Percentiles rank a stretch among this genome's conserved stretches.
phyloP scores from a whole-genome alignment of 2,797 vertebrate genomes.

The Epinephelus awoara region DNA sequence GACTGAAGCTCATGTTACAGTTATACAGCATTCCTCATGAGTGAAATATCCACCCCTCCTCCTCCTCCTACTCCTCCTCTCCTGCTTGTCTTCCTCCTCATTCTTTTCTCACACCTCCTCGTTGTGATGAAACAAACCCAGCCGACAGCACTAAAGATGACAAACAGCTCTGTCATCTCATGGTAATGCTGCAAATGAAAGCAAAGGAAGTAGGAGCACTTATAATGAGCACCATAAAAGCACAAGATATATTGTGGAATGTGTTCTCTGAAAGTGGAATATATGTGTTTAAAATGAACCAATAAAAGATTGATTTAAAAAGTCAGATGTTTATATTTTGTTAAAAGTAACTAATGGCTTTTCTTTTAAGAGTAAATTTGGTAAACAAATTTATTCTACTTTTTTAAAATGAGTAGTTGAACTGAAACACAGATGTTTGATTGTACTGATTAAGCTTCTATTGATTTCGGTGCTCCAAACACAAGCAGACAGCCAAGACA shows the following conservation, averaged over 20 bases:
- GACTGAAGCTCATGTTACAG: slow-evolving; percentile 27
- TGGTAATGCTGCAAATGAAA: slow-evolving; percentile 59
- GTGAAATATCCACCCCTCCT: slow-evolving; percentile 41
- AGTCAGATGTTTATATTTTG: neutral
- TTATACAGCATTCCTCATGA: slow-evolving; percentile 34
- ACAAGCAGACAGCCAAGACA: too few species aligned
- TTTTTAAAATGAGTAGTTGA: neutral
- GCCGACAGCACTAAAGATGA: slow-evolving; percentile 68
- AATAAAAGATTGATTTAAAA: neutral
- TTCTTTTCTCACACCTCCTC: slow-evolving; percentile 74
- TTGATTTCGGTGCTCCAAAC: too few species aligned
- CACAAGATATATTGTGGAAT: slow-evolving; percentile 16
- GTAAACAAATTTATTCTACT: neutral
- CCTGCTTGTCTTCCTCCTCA: slow-evolving; percentile 58
- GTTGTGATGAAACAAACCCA: slow-evolving; percentile 59
- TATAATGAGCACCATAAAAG: slow-evolving; percentile 51
- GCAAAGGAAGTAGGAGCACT: slow-evolving; percentile 43
- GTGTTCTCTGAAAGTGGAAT: slow-evolving; percentile 20
- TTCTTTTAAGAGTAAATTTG: neutral
- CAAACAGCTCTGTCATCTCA: slow-evolving; percentile 73
- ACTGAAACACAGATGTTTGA: neutral
- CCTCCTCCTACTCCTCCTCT: slow-evolving; percentile 46
- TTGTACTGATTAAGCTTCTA: neutral
- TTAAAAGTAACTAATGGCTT: neutral
- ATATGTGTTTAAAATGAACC: neutral